Conservation (phyloP, 2,888 invertebrate genomes). For the Pachycephus smyrnensis region DNA sequence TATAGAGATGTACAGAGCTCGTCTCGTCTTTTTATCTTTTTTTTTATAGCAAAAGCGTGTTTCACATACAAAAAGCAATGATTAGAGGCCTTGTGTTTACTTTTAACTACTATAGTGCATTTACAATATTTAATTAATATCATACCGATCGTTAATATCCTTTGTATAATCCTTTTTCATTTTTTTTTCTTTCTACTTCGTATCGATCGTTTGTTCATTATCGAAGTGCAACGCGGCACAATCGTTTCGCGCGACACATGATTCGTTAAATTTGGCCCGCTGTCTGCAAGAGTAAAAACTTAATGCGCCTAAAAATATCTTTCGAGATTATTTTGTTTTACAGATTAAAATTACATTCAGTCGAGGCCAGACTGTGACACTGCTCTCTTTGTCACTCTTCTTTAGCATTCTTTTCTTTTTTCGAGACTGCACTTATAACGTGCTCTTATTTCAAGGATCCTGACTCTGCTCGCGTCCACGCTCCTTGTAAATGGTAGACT, state of each 20-base stretch:
- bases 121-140: slow-evolving; percentile 31
- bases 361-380: slow-evolving; percentile 55
- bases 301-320: slow-evolving; percentile 26
- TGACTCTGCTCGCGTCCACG: neutral
- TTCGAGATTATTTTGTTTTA: slow-evolving; percentile 26
- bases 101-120: slow-evolving; percentile 60
- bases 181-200: slow-evolving; percentile 10
- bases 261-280: slow-evolving; percentile 41
- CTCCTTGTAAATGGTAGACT: neutral
- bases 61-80: slow-evolving; percentile 66
- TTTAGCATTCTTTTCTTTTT: slow-evolving; percentile 21
- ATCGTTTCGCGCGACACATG: neutral
- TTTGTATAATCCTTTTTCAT: slow-evolving; percentile 24
- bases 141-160: slow-evolving; percentile 29
- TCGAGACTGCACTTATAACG: slow-evolving; percentile 28
- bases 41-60: slow-evolving; percentile 58
- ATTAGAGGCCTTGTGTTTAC: slow-evolving; percentile 64
- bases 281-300: slow-evolving; percentile 55
- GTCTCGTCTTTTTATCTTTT: slow-evolving; percentile 23
- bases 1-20: slow-evolving; percentile 36
- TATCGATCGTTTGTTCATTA: slow-evolving; percentile 7
- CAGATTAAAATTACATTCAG: slow-evolving; percentile 54
- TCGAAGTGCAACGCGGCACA: neutral
- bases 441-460: neutral
- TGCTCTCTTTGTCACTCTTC: slow-evolving; percentile 16